Evolutionary conservation across 2,113 vertebrate species (phyloP).

Genomic region (Varanus salvator): DNA sequence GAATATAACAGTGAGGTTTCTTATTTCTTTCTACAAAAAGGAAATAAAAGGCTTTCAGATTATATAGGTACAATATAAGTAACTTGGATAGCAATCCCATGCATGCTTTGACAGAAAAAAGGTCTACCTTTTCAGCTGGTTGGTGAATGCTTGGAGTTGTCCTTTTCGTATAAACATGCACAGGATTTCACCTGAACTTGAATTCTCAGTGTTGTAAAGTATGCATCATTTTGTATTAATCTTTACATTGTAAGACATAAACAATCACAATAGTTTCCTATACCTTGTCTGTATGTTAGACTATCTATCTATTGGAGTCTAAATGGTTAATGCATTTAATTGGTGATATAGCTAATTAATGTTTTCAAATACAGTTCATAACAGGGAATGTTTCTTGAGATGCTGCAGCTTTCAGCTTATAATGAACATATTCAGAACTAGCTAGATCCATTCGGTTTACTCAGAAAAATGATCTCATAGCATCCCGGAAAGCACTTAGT

Average conservation of each 20-base stretch:
- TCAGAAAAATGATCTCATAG: neutral
- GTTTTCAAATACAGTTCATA: neutral
- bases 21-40: constrained; percentile 48
- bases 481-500: neutral
- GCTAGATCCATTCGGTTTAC: neutral
- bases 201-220: constrained; percentile 6
- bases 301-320: neutral
- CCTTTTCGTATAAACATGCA: too few relatives aligned
- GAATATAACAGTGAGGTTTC: constrained; percentile 29
- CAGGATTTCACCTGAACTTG: neutral
- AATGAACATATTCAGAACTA: neutral
- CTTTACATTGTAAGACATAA: constrained; percentile 28
- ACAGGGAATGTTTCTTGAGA: too few relatives aligned
- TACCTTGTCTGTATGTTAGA: constrained; percentile 33
- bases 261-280: constrained; percentile 45
- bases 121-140: too few relatives aligned
- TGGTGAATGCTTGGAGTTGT: too few relatives aligned
- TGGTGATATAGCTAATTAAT: neutral
- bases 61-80: constrained; percentile 10
- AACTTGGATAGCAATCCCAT: neutral
- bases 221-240: neutral
- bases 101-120: too few relatives aligned
- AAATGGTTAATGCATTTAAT: neutral
- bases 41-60: constrained; percentile 4
- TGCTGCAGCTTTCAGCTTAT: neutral